A percentile compares a stretch with the other conserved stretches of the same genome.
These are phyloP conservation scores for Pagetopsis macropterus DNA, from an alignment of 2,797 vertebrate species.

Conservation along the genomic window DNA sequence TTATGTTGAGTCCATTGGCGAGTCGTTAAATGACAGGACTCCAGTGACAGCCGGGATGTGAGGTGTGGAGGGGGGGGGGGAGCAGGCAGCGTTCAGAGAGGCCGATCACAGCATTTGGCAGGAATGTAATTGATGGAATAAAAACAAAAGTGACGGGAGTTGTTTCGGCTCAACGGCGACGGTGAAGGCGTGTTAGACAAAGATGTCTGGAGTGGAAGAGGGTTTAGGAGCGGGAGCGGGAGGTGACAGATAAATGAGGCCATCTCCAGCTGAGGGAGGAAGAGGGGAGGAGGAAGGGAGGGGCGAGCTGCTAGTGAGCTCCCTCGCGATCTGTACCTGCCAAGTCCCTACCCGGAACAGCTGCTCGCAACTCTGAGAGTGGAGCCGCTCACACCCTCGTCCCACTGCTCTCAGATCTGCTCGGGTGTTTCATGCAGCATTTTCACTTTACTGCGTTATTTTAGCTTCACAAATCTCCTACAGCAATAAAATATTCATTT, in stretches of 20 bases:
- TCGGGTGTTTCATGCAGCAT: constrained; percentile 47
- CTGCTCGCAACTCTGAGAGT: constrained; percentile 75
- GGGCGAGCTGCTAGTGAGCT: constrained; percentile 68
- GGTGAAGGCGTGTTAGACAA: constrained; percentile 68
- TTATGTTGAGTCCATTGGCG: constrained; percentile 42
- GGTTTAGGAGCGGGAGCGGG: constrained; percentile 47
- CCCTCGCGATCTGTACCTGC: constrained; percentile 80
- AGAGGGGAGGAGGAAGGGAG: constrained; percentile 64
- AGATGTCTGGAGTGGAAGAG: constrained; percentile 66
- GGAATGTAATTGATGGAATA: constrained; percentile 58
- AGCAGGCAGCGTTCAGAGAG: constrained; percentile 38
- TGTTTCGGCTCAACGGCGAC: constrained; percentile 48
- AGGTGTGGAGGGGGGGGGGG: constrained; percentile 23
- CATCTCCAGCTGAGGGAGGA: constrained; percentile 71
- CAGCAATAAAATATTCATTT: neutral
- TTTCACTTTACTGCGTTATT: constrained; percentile 36
- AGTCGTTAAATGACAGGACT: constrained; percentile 51
- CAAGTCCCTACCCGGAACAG: constrained; percentile 80
- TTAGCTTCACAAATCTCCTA: constrained; percentile 10
- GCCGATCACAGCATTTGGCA: constrained; percentile 47
- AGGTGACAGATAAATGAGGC: constrained; percentile 81
- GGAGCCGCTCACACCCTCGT: constrained; percentile 61
- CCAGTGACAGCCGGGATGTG: constrained; percentile 35
- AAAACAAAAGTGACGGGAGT: constrained; percentile 68
- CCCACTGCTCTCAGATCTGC: constrained; percentile 39